Conservation (phyloP, 2,113 vertebrate genomes). For the Paraplagusia blochii region DNA sequence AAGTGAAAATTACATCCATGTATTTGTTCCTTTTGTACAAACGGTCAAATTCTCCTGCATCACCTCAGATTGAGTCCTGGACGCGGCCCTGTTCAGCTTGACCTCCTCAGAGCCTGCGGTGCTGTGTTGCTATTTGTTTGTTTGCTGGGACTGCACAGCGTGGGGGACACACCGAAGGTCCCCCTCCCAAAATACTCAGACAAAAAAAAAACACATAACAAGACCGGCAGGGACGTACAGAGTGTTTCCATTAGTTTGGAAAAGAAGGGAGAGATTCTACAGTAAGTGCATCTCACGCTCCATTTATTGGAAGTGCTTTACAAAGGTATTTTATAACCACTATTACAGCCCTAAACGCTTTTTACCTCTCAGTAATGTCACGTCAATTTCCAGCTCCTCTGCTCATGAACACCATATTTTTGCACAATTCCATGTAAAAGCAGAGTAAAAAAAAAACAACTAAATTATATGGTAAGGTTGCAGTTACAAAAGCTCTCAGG, state of each 20-base stretch:
- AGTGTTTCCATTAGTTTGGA: no score
- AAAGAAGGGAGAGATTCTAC: no score
- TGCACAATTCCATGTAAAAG: slow-evolving; percentile 65
- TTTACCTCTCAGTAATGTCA: slow-evolving; percentile 38
- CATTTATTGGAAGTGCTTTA: background rate
- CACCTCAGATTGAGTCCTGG: slow-evolving; percentile 5
- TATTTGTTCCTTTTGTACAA: slow-evolving; percentile 37
- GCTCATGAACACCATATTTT: slow-evolving; percentile 42
- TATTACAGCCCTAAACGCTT: slow-evolving; percentile 11
- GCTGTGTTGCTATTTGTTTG: slow-evolving; percentile 34
- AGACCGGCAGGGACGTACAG: background rate
- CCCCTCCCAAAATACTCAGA: slow-evolving; percentile 49
- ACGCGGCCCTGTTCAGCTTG: slow-evolving; percentile 30
- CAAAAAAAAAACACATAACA: slow-evolving; percentile 36
- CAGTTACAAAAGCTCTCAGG: slow-evolving; percentile 48
- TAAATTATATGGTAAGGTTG: slow-evolving; percentile 60
- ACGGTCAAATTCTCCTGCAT: slow-evolving; percentile 12
- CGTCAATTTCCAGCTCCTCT: slow-evolving; percentile 54
- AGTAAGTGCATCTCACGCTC: background rate
- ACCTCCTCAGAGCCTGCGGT: slow-evolving; percentile 17
- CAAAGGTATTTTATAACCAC: slow-evolving; percentile 7
- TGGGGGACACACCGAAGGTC: slow-evolving; percentile 34
- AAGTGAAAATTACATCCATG: slow-evolving; percentile 43
- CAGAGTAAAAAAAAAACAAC: slow-evolving; percentile 47
- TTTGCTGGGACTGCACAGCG: slow-evolving; percentile 22